These are phyloP conservation scores for Dromaius novaehollandiae DNA, from an alignment of 2,113 vertebrate species.

Conservation along the genomic window DNA sequence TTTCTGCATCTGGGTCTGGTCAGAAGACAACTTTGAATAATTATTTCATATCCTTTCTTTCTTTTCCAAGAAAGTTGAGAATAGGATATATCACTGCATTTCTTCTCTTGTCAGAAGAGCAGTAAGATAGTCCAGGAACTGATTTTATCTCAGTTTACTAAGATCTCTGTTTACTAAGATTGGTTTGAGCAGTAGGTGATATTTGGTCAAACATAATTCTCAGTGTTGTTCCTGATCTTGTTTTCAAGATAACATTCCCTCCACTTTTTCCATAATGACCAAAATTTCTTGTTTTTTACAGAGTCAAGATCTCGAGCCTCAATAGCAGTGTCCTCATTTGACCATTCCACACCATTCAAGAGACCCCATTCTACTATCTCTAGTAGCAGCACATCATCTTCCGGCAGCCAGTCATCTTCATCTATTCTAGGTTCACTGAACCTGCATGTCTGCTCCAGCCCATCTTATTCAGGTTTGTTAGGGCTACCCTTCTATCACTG, in stretches of 20 bases:
- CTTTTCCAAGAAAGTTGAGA: background rate
- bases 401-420: constrained; percentile 83
- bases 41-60: background rate
- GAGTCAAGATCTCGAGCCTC: constrained; percentile 74
- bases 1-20: background rate
- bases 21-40: background rate
- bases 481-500: constrained; percentile 75
- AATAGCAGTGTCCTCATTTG: constrained; percentile 73
- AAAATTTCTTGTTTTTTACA: constrained; percentile 2
- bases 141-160: background rate
- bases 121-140: background rate
- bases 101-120: background rate
- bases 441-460: constrained; percentile 74
- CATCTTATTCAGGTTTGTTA: constrained; percentile 37
- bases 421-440: constrained; percentile 81
- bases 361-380: constrained; percentile 86
- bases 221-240: background rate
- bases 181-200: background rate
- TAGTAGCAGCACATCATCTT: constrained; percentile 87
- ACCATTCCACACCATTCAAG: constrained; percentile 78
- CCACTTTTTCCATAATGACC: background rate
- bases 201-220: background rate
- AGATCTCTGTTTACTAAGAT: background rate
- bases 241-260: background rate
- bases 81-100: background rate